phyloP scores from a whole-genome alignment of 2,888 invertebrate species.

The Morpho achilles region DNA sequence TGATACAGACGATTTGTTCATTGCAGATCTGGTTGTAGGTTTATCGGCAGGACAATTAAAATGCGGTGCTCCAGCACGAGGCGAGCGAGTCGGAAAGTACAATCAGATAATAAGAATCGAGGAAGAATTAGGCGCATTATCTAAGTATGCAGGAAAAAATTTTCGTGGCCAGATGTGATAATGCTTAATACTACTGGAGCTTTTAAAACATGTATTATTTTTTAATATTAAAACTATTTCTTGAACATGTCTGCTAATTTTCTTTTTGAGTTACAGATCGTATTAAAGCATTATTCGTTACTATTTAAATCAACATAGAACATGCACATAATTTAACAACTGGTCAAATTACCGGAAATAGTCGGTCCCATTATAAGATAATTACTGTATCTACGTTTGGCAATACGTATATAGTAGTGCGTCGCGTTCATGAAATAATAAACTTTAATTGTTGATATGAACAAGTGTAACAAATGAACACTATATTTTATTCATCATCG shows the following conservation, averaged over 20 bases:
- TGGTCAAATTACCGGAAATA: conserved; percentile 58
- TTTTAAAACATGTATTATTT: not conserved
- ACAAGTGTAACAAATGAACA: no score
- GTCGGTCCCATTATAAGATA: conserved; percentile 23
- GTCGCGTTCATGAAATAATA: no score
- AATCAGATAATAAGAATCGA: conserved; percentile 98
- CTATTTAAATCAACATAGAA: no score
- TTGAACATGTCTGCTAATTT: no score
- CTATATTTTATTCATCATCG: no score
- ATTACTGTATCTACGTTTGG: conserved; percentile 4
- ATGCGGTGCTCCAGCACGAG: conserved; percentile 97
- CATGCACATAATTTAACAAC: conserved; percentile 32
- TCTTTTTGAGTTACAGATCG: no score
- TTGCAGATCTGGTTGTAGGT: conserved; percentile 98
- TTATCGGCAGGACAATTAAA: conserved; percentile 98
- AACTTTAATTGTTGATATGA: no score
- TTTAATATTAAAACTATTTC: not conserved
- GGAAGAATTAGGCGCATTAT: conserved; percentile 94
- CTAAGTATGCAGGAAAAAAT: conserved; percentile 95
- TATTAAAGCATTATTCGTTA: no score
- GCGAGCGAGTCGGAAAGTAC: conserved; percentile 97
- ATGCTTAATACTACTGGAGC: not conserved
- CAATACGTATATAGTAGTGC: not conserved
- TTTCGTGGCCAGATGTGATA: conserved; percentile 85
- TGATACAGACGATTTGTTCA: conserved; percentile 98